Conservation (phyloP, 2,797 vertebrate species). For the Sardinella longiceps region DNA sequence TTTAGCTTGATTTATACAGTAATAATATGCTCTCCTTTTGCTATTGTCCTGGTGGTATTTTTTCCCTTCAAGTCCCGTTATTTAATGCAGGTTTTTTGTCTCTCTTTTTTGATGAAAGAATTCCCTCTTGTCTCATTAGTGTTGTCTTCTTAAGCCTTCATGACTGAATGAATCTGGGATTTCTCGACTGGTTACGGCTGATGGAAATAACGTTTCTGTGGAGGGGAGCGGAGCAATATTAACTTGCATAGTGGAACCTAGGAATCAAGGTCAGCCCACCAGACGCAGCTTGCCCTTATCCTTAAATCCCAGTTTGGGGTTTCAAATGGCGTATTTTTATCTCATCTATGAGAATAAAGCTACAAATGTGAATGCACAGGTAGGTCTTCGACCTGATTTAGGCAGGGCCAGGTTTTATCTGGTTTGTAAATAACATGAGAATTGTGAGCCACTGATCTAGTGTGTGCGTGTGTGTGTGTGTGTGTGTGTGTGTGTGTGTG, state of each 20-base stretch:
- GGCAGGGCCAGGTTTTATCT: not conserved
- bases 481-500: too few species aligned
- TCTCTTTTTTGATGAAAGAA: not conserved
- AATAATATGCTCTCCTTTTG: not conserved
- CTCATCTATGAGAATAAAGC: conserved; percentile 77
- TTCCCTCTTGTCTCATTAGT: not conserved
- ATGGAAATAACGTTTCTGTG: conserved; percentile 65
- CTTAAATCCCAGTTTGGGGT: conserved; percentile 81
- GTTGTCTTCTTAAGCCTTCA: not conserved
- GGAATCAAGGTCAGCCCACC: conserved; percentile 78
- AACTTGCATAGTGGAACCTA: conserved; percentile 71
- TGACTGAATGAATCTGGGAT: conserved; percentile 13
- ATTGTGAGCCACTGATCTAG: not conserved
- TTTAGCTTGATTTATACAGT: not conserved
- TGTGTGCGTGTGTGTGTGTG: too few species aligned
- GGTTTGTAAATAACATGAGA: not conserved
- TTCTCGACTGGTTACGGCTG: not conserved
- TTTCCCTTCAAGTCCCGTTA: not conserved
- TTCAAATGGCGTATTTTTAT: conserved; percentile 77
- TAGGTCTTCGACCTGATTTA: conserved; percentile 26
- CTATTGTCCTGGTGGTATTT: not conserved
- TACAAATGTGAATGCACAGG: conserved; percentile 75
- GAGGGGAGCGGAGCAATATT: conserved; percentile 67
- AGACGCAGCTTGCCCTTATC: conserved; percentile 79
- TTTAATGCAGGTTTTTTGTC: not conserved